Percentiles rank a stretch among this genome's conserved stretches.
Conservation (phyloP, 2,888 invertebrate species). For the Busseola fusca region DNA sequence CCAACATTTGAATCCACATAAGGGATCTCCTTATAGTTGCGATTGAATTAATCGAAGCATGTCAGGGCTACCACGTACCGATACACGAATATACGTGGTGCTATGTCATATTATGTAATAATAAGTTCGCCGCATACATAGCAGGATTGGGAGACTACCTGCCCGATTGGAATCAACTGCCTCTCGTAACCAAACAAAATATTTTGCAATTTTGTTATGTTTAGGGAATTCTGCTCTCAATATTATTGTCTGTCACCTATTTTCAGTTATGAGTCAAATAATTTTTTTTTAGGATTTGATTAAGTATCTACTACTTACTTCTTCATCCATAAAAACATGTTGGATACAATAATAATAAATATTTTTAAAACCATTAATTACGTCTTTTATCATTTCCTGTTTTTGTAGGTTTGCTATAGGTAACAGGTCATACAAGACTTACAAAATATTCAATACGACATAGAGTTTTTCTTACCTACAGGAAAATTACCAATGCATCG, state of each 20-base stretch:
- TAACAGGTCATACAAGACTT: not conserved
- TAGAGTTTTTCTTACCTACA: not conserved
- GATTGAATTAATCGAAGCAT: slow-evolving; percentile 79
- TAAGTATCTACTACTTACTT: not conserved
- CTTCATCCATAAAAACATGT: not conserved
- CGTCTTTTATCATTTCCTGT: not conserved
- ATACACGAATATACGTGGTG: slow-evolving; percentile 76
- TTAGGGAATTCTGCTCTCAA: not conserved
- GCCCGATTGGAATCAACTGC: slow-evolving; percentile 6
- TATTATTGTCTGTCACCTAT: not conserved
- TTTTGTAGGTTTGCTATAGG: slow-evolving; percentile 3
- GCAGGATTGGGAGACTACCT: slow-evolving; percentile 49
- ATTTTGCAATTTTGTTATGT: slow-evolving; percentile 17
- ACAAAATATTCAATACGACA: not conserved
- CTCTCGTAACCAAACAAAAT: slow-evolving; percentile 17
- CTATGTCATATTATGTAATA: slow-evolving; percentile 78
- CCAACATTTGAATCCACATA: slow-evolving; percentile 72
- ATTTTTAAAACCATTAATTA: not conserved
- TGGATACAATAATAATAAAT: not conserved
- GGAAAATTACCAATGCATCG: slow-evolving; percentile 7
- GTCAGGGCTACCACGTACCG: slow-evolving; percentile 85
- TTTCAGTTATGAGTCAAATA: not conserved
- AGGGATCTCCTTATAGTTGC: slow-evolving; percentile 78
- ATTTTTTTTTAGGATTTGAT: not conserved
- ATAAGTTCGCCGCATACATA: slow-evolving; percentile 67